Percentiles rank a stretch among this genome's conserved stretches.
Evolutionary conservation across 2,888 invertebrate species (phyloP).

Genomic region (Gastracanthus pulcherrimus): DNA sequence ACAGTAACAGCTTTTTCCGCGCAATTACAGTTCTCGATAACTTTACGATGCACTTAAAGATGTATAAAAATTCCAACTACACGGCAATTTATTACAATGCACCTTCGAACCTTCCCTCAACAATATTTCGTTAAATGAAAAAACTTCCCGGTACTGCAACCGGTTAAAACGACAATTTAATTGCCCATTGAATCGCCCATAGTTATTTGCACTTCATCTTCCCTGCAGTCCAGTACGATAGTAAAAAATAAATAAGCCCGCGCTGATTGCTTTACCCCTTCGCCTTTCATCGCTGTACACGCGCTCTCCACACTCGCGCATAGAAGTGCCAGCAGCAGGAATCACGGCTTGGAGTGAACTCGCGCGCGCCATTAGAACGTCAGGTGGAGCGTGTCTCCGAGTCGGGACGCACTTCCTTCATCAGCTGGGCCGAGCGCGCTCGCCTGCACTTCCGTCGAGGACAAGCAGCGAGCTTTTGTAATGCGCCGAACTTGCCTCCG

Average conservation of each 20-base stretch:
- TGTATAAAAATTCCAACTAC: no score
- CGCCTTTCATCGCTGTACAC: neutral
- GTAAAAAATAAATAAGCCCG: conserved; percentile 24
- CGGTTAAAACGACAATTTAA: no score
- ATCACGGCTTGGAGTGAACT: conserved; percentile 50
- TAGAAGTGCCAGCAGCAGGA: conserved; percentile 1
- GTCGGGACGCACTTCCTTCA: conserved; percentile 30
- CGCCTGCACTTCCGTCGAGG: neutral
- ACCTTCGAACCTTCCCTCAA: neutral
- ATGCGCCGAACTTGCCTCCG: neutral
- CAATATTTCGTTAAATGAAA: neutral
- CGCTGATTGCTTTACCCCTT: conserved; percentile 1
- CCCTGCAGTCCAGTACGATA: neutral
- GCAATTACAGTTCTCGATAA: no score
- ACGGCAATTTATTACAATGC: no score
- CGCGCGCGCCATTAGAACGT: conserved; percentile 67
- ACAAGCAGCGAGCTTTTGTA: neutral
- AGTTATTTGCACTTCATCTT: neutral
- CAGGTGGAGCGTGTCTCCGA: conserved; percentile 73
- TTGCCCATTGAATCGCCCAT: neutral
- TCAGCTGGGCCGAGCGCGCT: neutral
- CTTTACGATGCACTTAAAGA: no score
- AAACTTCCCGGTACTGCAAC: neutral
- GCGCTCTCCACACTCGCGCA: neutral
- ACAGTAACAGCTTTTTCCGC: no score